Evolutionary conservation across 2,888 invertebrate genomes (phyloP).

Genomic region (Acleris holmiana): DNA sequence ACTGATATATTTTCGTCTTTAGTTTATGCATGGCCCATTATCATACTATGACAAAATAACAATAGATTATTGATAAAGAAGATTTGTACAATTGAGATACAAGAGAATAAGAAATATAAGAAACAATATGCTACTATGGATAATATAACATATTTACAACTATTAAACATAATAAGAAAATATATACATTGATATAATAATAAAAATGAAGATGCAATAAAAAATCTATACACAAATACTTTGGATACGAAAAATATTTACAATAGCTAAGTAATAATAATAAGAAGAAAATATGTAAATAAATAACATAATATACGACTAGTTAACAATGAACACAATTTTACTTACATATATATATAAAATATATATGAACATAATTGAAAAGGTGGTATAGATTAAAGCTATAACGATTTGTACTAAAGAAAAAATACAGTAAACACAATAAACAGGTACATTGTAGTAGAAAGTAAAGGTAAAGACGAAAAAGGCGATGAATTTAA

Average conservation of each 20-base stretch:
- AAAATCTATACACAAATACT: constrained; percentile 73
- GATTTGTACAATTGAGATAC: constrained; percentile 52
- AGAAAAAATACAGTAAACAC: constrained; percentile 53
- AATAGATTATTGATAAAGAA: constrained; percentile 41
- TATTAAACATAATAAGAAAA: constrained; percentile 41
- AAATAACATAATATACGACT: constrained; percentile 49
- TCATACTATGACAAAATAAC: constrained; percentile 49
- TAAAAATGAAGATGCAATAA: constrained; percentile 67
- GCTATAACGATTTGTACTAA: constrained; percentile 70
- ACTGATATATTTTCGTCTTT: constrained; percentile 55
- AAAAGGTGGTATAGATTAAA: constrained; percentile 60
- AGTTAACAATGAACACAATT: constrained; percentile 59
- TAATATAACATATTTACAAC: constrained; percentile 41
- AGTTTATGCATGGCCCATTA: constrained; percentile 64
- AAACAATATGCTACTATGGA: not conserved
- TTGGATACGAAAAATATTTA: constrained; percentile 76
- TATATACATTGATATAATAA: constrained; percentile 36
- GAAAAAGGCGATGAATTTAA: constrained; percentile 39
- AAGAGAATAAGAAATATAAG: constrained; percentile 25
- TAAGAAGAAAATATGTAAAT: constrained; percentile 39
- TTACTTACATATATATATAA: constrained; percentile 52
- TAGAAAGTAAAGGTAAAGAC: constrained; percentile 42
- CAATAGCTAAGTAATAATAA: constrained; percentile 62
- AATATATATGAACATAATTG: constrained; percentile 37
- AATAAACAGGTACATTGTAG: constrained; percentile 67